Base-by-base conservation (phyloP, 2,797 vertebrate species). In the Hippopotamyrus pictus region DNA sequence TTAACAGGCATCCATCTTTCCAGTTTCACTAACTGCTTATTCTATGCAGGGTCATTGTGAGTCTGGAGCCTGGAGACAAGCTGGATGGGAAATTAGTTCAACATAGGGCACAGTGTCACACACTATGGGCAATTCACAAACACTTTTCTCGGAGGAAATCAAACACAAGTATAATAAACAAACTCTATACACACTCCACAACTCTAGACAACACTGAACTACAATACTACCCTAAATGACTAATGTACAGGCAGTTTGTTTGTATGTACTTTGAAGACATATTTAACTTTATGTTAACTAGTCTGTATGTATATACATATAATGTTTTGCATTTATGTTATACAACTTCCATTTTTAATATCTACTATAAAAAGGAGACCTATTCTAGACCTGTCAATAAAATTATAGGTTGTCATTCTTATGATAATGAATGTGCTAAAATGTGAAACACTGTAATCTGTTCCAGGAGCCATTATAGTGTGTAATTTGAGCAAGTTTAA, bases 341-440 rank as follows among this genome's bases (percentile, higher is more conserved):
- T 85, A 29, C 46, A 85, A 50, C 50, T 50, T 85, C 83, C 83
- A 53, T 53, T 29, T 85, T 85, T 51, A 50, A 50, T 51, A 85
- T 85, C 46, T 51, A 85, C 50, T 85, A 85, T 50, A 50, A 85
- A 85, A 85, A 50, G 79, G 41, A n/a, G 46, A 50, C 53, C 73
- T 79, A 85, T 50, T 51, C 19, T 85, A 29, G 83, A 50, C n/a
- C 83, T 85, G 83, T 85, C 83, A 85, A 85, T 50, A 85, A 29
- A 85, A 85, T 79, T 79, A 79, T 44, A 79, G 73, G 83, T 85
- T 85, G 83, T 85, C 46, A 85, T 25, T 85, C 50, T 85, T 85
- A 85, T 85, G 83, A 85, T 85, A 85, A 85, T 85, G 44, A 85
- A 85, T 50, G 73, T 85, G 83, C 83, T 85, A 85, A 85, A 85